These are phyloP conservation scores for Cryptotis parvus DNA, from an alignment of 2,113 vertebrate species.

Conservation along the genomic window DNA sequence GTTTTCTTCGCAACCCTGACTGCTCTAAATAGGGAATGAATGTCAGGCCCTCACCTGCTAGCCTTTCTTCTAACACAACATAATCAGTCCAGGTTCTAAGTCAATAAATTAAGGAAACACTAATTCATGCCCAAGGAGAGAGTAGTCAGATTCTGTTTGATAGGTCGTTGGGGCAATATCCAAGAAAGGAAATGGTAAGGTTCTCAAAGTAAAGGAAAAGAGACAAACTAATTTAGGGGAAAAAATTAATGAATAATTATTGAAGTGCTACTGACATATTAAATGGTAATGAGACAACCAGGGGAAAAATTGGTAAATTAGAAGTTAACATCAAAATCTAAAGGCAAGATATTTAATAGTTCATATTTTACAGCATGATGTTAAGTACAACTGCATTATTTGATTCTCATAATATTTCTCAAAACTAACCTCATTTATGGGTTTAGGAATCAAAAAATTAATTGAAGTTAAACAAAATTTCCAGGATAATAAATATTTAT, in stretches of 20 bases:
- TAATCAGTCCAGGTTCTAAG: slow-evolving; percentile 7
- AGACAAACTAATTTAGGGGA: neutral
- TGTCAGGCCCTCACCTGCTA: neutral
- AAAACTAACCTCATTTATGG: neutral
- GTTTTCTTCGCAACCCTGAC: neutral
- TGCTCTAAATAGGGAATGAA: slow-evolving; percentile 19
- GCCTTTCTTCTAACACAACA: slow-evolving; percentile 15
- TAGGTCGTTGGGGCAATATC: neutral
- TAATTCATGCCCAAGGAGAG: slow-evolving; percentile 5
- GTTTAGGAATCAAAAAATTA: neutral
- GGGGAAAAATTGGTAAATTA: neutral
- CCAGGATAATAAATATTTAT: neutral
- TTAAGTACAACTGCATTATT: no score
- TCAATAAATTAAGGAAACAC: slow-evolving; percentile 38
- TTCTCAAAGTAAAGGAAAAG: slow-evolving; percentile 28
- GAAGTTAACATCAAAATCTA: neutral
- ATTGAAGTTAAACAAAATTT: neutral
- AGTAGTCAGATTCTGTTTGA: slow-evolving; percentile 17
- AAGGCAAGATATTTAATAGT: neutral
- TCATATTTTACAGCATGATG: neutral
- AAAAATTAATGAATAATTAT: neutral
- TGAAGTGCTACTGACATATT: neutral
- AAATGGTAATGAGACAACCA: neutral
- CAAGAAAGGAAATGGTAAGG: slow-evolving; percentile 3
- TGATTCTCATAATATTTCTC: no score